Base-by-base conservation (phyloP, 2,113 vertebrate species). In the Cinclus cinclus region DNA sequence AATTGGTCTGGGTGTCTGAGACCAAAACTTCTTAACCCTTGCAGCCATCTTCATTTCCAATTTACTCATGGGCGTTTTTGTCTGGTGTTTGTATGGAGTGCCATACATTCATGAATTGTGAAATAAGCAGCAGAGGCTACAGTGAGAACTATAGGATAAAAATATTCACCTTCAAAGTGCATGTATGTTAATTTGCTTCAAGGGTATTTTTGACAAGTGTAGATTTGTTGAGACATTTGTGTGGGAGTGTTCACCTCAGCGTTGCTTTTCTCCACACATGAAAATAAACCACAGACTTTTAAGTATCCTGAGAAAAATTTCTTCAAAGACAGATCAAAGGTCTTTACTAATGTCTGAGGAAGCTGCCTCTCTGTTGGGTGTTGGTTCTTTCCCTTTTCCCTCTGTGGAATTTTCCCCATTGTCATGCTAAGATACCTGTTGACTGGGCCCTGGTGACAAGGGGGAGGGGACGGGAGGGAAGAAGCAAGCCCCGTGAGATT, bases 291-390 rank as follows among this genome's bases (percentile, higher is more conserved):
- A 93, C 88, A 96, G 47, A 11, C 90, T 93, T 94, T 84, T 95
- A 94, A 95, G 93, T 96, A 96, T 90, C 83, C 87, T 97, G 97
- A 94, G 95, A 97, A 95, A 93, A 87, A 49, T 50, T 91, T 90
- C 92, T 96, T 97, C 95, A 97, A 96, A 95, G 92, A 47, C 84
- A 96, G 95, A 97, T 97, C 95, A 97, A 96, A 97, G 91, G 71
- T 94, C 33, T 86, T 81, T 92, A 76, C n/a, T 89, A 86, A 92
- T 19, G 55, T 94, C 85, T 94, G 91, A 96, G 95, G 91, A 97
- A 96, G 85, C 75, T 97, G 91, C 82, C 64, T 96, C 24, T 84
- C n/a, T n/a, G n/a, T n/a, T n/a, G n/a, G n/a, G n/a, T n/a, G n/a
- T n/a, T n/a, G n/a, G n/a, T n/a, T n/a, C n/a, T n/a, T n/a, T n/a